A percentile compares a stretch with the other conserved stretches of the same genome.
Conservation (phyloP, 1,140 invertebrate species). For the Saxidomus purpurata region DNA sequence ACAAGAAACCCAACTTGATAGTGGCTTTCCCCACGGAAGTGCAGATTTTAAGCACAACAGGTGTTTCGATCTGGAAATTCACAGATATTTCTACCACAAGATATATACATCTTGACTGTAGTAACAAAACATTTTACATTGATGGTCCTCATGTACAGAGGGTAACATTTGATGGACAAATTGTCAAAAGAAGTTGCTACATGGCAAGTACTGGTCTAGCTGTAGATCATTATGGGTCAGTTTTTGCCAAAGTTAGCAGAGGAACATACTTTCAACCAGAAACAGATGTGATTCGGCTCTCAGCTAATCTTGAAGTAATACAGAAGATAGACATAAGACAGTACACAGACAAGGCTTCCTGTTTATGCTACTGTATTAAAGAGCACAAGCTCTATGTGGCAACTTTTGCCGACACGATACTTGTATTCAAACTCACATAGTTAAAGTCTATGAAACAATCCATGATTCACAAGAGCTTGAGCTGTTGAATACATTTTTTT, state of each 20-base stretch:
- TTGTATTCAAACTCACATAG: too few relatives aligned
- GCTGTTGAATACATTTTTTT: too few relatives aligned
- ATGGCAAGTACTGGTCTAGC: not conserved
- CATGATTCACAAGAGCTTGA: too few relatives aligned
- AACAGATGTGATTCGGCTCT: not conserved
- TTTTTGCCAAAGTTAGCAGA: not conserved
- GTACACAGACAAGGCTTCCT: too few relatives aligned
- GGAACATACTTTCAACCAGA: too few relatives aligned
- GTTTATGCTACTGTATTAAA: too few relatives aligned
- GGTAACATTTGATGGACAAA: not conserved
- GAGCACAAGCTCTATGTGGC: too few relatives aligned
- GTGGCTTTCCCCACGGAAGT: not conserved
- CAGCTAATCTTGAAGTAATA: not conserved
- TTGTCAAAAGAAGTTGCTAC: not conserved
- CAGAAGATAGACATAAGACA: not conserved
- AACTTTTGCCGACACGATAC: too few relatives aligned
- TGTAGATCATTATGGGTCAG: too few relatives aligned
- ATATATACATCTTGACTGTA: not conserved
- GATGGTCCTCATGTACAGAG: not conserved
- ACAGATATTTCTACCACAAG: not conserved
- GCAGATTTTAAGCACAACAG: not conserved
- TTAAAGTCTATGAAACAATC: too few relatives aligned
- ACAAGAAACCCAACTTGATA: not conserved
- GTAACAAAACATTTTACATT: not conserved
- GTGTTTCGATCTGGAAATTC: not conserved